Percentiles rank a stretch among this genome's conserved stretches.
Conservation (phyloP, 2,113 vertebrate genomes). For the Tricholaema leucomelas region DNA sequence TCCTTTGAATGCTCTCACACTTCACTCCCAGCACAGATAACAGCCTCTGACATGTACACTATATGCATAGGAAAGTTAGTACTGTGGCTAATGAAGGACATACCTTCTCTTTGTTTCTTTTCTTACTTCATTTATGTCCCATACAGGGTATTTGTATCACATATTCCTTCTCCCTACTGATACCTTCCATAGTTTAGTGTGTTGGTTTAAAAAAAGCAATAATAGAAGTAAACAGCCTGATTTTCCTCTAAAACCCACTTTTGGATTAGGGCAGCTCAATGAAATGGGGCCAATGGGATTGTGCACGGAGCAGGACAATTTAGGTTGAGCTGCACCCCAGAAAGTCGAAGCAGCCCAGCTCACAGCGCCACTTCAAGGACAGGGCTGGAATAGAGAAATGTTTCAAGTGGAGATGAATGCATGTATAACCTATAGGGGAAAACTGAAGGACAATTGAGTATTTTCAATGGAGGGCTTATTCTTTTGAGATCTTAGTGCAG, state of each 20-base stretch:
- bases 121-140: not conserved
- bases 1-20: not conserved
- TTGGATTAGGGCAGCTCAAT: not conserved
- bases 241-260: not conserved
- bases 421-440: not conserved
- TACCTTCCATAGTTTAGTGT: not conserved
- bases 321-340: not conserved
- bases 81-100: not conserved
- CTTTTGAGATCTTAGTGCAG: not conserved
- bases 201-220: not conserved
- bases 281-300: not conserved
- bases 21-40: not conserved
- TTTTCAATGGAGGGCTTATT: not conserved
- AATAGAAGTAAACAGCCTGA: not conserved
- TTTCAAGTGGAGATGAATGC: not conserved
- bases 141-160: not conserved
- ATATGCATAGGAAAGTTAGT: not conserved
- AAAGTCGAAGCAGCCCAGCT: not conserved
- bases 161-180: not conserved
- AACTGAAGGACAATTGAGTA: not conserved
- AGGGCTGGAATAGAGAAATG: not conserved
- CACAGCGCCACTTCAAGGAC: not conserved
- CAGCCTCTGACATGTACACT: not conserved
- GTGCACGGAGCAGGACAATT: not conserved
- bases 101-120: not conserved